A percentile compares a stretch with the other conserved stretches of the same genome.
phyloP scores from a whole-genome alignment of 2,888 invertebrate species.

The Nowickia ferox region DNA sequence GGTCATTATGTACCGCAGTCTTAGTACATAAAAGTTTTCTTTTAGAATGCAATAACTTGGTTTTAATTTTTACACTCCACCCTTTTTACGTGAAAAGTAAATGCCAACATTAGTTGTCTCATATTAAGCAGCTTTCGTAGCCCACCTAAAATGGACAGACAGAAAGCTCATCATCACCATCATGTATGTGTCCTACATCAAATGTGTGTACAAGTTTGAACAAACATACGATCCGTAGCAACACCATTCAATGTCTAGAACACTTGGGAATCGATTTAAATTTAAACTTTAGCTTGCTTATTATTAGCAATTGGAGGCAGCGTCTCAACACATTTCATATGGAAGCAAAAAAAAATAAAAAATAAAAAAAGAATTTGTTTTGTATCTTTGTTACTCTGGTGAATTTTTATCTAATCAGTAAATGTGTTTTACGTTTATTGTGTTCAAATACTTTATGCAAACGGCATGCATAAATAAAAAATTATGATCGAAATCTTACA shows the following conservation, averaged over 20 bases:
- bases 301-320: conserved; percentile 57
- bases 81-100: conserved; percentile 8
- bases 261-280: conserved; percentile 68
- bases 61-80: not conserved
- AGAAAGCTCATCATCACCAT: conserved; percentile 42
- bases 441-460: conserved; percentile 59
- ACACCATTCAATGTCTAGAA: conserved; percentile 55
- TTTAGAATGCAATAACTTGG: not conserved
- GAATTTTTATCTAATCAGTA: conserved; percentile 60
- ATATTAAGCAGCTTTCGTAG: conserved; percentile 28
- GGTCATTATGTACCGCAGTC: no score
- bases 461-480: conserved; percentile 33
- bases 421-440: conserved; percentile 57
- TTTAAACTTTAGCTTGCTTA: conserved; percentile 35
- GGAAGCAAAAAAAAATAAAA: not conserved
- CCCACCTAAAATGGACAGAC: conserved; percentile 7
- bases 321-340: conserved; percentile 39
- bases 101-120: conserved; percentile 52
- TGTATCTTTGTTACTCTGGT: conserved; percentile 26
- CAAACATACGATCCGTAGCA: conserved; percentile 14
- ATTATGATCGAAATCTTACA: conserved; percentile 63
- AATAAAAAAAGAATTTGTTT: conserved; percentile 52
- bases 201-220: conserved; percentile 22
- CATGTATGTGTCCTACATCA: conserved; percentile 33
- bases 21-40: no score